Percentiles rank a stretch among this genome's conserved stretches.
Conservation (phyloP, 2,797 vertebrate species). For the Periparus ater region DNA sequence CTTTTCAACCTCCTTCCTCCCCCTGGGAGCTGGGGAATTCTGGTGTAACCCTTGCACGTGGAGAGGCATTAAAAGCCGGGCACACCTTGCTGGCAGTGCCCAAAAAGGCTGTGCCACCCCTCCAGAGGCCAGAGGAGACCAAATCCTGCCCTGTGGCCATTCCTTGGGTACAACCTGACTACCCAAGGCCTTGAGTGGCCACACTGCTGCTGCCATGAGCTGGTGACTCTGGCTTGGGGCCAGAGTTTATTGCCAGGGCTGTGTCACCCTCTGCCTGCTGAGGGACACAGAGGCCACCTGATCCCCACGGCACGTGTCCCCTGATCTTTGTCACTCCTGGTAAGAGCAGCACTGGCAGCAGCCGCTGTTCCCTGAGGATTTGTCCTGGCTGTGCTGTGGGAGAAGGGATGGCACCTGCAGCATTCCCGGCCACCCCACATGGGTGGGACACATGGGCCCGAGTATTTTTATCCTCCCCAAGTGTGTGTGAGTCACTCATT, state of each 20-base stretch:
- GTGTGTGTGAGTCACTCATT: constrained; percentile 52
- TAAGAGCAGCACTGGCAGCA: fast-evolving
- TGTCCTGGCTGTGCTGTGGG: fast-evolving
- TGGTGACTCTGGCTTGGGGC: not conserved
- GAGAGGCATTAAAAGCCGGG: not conserved
- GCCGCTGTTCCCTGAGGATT: fast-evolving
- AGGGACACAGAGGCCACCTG: not conserved
- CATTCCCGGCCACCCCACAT: fast-evolving
- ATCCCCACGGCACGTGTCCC: fast-evolving
- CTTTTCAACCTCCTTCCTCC: not conserved
- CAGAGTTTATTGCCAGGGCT: not conserved
- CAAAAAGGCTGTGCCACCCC: not conserved
- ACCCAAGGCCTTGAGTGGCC: too few relatives aligned
- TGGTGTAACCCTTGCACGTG: not conserved
- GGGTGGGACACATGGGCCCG: not conserved
- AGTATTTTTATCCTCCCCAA: constrained; percentile 49
- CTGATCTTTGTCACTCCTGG: not conserved
- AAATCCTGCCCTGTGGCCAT: not conserved
- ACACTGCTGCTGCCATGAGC: fast-evolving
- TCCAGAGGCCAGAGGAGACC: not conserved
- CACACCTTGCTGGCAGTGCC: not conserved
- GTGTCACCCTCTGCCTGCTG: not conserved
- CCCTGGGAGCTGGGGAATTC: not conserved
- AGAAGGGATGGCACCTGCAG: not conserved
- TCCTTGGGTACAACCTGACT: not conserved